These are phyloP conservation scores for Lymantria monacha DNA, from an alignment of 2,888 invertebrate species.

Conservation along the genomic window DNA sequence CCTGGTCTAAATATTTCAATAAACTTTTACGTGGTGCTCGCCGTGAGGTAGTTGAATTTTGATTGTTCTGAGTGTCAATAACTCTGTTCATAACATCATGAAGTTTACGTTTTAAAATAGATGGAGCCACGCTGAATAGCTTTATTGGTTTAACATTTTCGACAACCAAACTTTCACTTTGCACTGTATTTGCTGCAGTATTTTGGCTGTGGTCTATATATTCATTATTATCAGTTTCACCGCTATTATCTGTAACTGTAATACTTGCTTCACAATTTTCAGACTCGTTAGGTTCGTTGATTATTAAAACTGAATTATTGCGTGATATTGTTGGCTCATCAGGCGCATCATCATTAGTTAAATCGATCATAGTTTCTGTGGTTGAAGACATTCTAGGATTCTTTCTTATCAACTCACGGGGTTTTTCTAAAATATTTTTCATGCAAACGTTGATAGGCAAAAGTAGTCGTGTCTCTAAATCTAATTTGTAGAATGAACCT, in stretches of 20 bases:
- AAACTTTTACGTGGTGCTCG: neutral
- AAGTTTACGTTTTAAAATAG: conserved; percentile 1
- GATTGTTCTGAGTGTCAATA: neutral
- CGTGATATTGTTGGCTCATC: neutral
- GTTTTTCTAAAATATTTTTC: conserved; percentile 22
- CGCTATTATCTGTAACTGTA: neutral
- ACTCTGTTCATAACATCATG: conserved; percentile 1
- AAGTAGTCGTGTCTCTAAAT: conserved; percentile 51
- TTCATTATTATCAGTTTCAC: neutral
- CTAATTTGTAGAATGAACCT: conserved; percentile 60
- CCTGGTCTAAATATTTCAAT: neutral
- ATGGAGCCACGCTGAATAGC: conserved; percentile 9
- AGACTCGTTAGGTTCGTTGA: neutral
- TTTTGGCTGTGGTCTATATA: neutral
- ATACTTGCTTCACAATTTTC: neutral
- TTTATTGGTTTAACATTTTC: conserved; percentile 21
- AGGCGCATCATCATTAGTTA: conserved; percentile 52
- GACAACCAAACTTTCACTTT: neutral
- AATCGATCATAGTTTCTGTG: conserved; percentile 46
- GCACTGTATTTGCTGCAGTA: neutral
- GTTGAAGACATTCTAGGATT: neutral
- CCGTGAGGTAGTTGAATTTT: neutral
- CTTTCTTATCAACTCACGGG: neutral
- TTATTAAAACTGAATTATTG: neutral
- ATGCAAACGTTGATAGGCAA: conserved; percentile 60